These are phyloP conservation scores for Polyommatus iphigenia DNA, from an alignment of 2,888 invertebrate species.

Conservation along the genomic window DNA sequence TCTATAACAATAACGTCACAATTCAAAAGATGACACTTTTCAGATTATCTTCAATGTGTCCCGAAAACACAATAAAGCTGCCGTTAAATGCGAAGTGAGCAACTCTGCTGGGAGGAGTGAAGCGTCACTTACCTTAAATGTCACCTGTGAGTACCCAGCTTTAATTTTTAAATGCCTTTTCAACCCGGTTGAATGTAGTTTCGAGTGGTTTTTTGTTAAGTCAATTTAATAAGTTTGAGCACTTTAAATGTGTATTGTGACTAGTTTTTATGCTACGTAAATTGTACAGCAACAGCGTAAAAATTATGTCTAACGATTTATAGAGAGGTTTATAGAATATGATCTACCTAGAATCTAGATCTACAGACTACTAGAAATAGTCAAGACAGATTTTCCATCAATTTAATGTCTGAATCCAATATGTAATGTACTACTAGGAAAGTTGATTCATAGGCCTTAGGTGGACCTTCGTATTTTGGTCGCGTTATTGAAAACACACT, in stretches of 20 bases:
- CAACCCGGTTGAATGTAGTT: not conserved
- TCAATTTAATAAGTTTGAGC: not conserved
- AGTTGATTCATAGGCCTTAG: too few species aligned
- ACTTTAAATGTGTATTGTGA: not conserved
- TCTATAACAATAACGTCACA: conserved; percentile 15
- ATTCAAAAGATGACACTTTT: conserved; percentile 36
- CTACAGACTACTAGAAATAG: too few species aligned
- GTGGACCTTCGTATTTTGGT: too few species aligned
- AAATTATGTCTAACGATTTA: too few species aligned
- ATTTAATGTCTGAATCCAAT: too few species aligned
- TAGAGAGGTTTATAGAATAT: too few species aligned
- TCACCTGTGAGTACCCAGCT: conserved; percentile 89
- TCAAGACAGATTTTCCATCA: too few species aligned
- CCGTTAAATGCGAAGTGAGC: conserved; percentile 94
- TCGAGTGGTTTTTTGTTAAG: not conserved
- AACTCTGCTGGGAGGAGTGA: conserved; percentile 94
- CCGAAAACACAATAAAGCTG: conserved; percentile 90
- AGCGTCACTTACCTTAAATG: conserved; percentile 89
- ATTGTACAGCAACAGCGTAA: too few species aligned
- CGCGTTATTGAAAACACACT: too few species aligned
- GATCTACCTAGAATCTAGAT: too few species aligned
- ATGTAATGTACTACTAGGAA: too few species aligned
- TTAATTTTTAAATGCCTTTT: conserved; percentile 28
- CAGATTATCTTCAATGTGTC: conserved; percentile 90
- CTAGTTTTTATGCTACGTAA: not conserved